These are phyloP conservation scores for Sinohyriopsis cumingii DNA, from an alignment of 2,888 invertebrate species.

Conservation along the genomic window DNA sequence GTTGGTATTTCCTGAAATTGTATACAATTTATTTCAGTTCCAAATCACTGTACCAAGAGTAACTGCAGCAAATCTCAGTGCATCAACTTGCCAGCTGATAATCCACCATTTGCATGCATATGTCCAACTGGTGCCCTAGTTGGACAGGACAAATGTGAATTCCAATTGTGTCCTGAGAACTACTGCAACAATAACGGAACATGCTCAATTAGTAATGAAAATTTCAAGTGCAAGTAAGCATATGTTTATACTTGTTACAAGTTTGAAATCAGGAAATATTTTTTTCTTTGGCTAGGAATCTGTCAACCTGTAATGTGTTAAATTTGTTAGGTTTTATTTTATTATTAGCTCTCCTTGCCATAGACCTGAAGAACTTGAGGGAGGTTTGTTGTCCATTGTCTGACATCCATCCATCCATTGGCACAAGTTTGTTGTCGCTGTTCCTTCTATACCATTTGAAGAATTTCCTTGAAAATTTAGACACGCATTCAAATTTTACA, in stretches of 20 bases:
- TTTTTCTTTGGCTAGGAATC: slow-evolving; percentile 16
- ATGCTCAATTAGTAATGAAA: slow-evolving; percentile 73
- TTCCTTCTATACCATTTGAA: no score
- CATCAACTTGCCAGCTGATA: slow-evolving; percentile 63
- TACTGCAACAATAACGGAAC: slow-evolving; percentile 76
- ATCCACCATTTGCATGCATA: slow-evolving; percentile 58
- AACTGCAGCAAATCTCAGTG: slow-evolving; percentile 61
- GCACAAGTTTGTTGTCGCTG: no score
- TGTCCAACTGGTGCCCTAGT: slow-evolving; percentile 68
- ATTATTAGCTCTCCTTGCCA: no score
- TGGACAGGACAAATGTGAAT: slow-evolving; percentile 37
- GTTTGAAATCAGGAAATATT: not conserved
- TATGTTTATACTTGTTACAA: not conserved
- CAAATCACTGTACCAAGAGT: slow-evolving; percentile 13
- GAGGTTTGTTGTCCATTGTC: no score
- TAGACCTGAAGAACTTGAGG: no score
- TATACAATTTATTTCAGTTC: slow-evolving; percentile 6
- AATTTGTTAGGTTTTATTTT: no score
- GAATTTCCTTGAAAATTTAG: no score
- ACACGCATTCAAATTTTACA: no score
- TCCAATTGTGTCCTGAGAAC: slow-evolving; percentile 24
- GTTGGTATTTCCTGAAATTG: not conserved
- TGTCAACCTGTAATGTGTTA: slow-evolving; percentile 3
- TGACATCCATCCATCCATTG: no score
- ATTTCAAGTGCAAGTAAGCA: slow-evolving; percentile 43